Evolutionary conservation across 2,888 invertebrate genomes (phyloP), one percentile per base, ranked within the genome.

Genomic region (Apodemia zela): DNA sequence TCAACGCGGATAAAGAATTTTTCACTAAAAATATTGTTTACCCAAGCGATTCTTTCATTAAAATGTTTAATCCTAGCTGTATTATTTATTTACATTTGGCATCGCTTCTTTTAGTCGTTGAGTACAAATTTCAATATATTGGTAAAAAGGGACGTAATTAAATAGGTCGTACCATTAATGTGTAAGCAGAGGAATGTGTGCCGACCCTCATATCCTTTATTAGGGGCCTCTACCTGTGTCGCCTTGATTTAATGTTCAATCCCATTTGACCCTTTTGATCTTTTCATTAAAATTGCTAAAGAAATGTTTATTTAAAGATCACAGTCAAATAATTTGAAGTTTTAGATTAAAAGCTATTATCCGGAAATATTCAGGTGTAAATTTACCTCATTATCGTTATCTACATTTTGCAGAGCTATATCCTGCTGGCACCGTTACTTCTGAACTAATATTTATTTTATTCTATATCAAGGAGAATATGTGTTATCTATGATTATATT

Each of bases 221-320:
- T 42, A 42, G 42, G 42, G 42, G 15, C 42, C 38, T 42, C 15
- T 42, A 42, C 42, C 42, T 42, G 42, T 42, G 42, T 42, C 42
- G 42, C 42, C 42, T 42, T 42, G 42, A 42, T 42, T 42, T 42
- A 42, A 42, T 15, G 42, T 15, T 15, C 42, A 42, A 42, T 42
- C 42, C 15, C 42, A 42, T 42, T 42, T 42, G 10, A 49, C 49
- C 49, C 49, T 49, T 49, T 49, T 17, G 49, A 49, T 17, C 49
- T 17, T 49, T 49, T 49, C 49, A 49, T 49, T 49, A 49, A 49
- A 49, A 49, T 49, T 18, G 11, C 10, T 49, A 18, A 49, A 49
- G 49, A n/a, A 49, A 49, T 49, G 49, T 49, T 49, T 49, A 18
- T 18, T 49, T 49, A 18, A 18, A 49, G 49, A 18, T 45, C 45